Percentiles rank a stretch among this genome's conserved stretches.
These are phyloP conservation scores for Oxytorus armatus DNA, from an alignment of 2,888 invertebrate species.

Conservation along the genomic window DNA sequence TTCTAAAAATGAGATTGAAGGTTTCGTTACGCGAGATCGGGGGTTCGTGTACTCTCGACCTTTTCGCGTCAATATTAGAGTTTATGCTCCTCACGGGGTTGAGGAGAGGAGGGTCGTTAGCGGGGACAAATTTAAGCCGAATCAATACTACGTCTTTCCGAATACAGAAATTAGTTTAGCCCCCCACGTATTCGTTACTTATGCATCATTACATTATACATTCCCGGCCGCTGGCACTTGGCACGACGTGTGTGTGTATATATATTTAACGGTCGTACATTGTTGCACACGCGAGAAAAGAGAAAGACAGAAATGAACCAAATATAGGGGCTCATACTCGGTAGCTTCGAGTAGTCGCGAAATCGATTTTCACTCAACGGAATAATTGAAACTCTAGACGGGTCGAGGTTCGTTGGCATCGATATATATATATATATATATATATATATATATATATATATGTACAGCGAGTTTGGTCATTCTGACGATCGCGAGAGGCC, in stretches of 20 bases:
- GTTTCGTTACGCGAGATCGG: slow-evolving; percentile 9
- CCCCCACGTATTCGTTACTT: slow-evolving; percentile 48
- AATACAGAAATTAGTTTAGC: slow-evolving; percentile 40
- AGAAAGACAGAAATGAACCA: not conserved
- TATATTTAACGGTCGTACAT: slow-evolving; percentile 45
- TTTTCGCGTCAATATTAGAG: slow-evolving; percentile 51
- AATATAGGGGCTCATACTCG: slow-evolving; percentile 16
- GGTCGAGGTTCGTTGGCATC: slow-evolving; percentile 66
- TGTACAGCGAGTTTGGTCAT: slow-evolving; percentile 43
- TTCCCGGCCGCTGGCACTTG: slow-evolving; percentile 34
- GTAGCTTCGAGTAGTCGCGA: slow-evolving; percentile 38
- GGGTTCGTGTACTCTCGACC: slow-evolving; percentile 66
- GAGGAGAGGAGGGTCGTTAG: slow-evolving; percentile 37
- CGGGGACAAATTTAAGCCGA: slow-evolving; percentile 62
- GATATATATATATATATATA: slow-evolving; percentile 19
- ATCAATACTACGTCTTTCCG: slow-evolving; percentile 55
- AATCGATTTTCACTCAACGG: slow-evolving; percentile 65
- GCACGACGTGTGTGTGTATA: slow-evolving; percentile 44
- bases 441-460: too few species aligned
- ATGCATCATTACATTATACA: slow-evolving; percentile 55
- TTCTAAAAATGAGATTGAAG: slow-evolving; percentile 11
- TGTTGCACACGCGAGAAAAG: slow-evolving; percentile 21
- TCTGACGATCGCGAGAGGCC: slow-evolving; percentile 15
- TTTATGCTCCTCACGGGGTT: slow-evolving; percentile 19
- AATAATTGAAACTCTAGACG: slow-evolving; percentile 68